Evolutionary conservation across 2,888 invertebrate genomes (phyloP), one percentile per base, ranked within the genome.

Genomic region (Mesochorus sp.): DNA sequence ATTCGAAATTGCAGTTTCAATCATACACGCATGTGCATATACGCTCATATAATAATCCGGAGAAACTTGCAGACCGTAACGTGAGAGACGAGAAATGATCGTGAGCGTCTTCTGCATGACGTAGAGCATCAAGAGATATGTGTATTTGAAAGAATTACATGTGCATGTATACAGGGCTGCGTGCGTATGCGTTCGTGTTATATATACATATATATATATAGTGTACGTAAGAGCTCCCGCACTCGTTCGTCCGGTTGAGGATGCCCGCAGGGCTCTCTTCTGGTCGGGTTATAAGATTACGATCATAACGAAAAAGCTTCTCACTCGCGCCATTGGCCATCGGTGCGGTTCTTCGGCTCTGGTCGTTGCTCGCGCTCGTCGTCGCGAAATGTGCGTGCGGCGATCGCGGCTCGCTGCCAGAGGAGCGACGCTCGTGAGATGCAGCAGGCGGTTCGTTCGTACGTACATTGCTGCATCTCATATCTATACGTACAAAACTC

Each of bases 251-350:
- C 70, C 74, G 83, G 85, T 85, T 84, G 80, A 80, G n/a, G 82
- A 85, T 74, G 86, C 85, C 85, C 83, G 80, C 71, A 28, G 34
- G 34, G 57, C 53, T 51, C 34, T 51, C 19, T 78, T 85, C 85
- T 83, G 84, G 83, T 87, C 86, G 84, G 86, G 82, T 85, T 85
- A 83, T 82, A 82, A 88, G 88, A 89, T 88, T 86, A 87, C 86
- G 85, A 88, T 88, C 88, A 85, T 86, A 88, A 88, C 85, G 85
- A 88, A 89, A 88, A 88, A 85, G 82, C 83, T 83, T 84, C 83
- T 84, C 82, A 81, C 82, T 85, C 83, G 67, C n/a, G n/a, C 81
- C 81, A 84, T 86, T 84, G 84, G 84, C 80, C 81, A 81, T 83
- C 76, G 79, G 70, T 82, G n/a, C n/a, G 70, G 55, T 57, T 61